Base-by-base conservation (phyloP, 1,140 invertebrate genomes). In the Drosophila gunungcola region DNA sequence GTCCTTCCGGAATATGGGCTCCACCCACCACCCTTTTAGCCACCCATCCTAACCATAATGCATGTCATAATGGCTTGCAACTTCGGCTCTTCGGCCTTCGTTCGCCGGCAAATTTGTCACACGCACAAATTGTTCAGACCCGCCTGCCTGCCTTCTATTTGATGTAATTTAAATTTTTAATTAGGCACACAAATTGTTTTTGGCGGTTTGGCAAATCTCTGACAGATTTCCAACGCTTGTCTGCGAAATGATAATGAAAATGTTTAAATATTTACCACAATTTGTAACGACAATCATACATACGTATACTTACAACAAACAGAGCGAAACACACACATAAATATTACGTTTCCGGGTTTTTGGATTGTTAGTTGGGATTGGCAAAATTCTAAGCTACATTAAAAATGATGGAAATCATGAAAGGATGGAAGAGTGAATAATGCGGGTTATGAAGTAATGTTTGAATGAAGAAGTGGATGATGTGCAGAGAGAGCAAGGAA, bases 131-230 rank as follows among this genome's bases (percentile, higher is more conserved):
- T 81, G 78, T 78, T 67, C 42, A 39, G 48, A 32, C 39, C 51
- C 16, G 34, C 57, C 69, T 16, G 34, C 38, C n/a, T 43, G 34
- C 60, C 41, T 49, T 9, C 36, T 79, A 76, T 86, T 86, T 86
- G 84, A 88, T 86, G 83, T 86, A 86, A 86, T 86, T 86, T 86
- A 86, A 86, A 86, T 86, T 86, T 86, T 86, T 86, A 86, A 86
- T 86, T 88, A 86, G 81, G 84, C 84, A 83, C 84, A 83, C 83
- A 86, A 86, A 86, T 86, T 86, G 83, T 86, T 88, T 86, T 86
- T 64, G 68, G 79, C 72, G 83, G 83, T 88, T 86, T 83, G 42
- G 65, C 70, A 83, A 86, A 86, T 86, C 83, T 79, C 83, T 86
- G 83, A 88, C 83, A 86, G 83, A 86, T 83, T 88, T 60, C 69